phyloP scores from a whole-genome alignment of 2,797 vertebrate genomes.

The Siniperca obscura region DNA sequence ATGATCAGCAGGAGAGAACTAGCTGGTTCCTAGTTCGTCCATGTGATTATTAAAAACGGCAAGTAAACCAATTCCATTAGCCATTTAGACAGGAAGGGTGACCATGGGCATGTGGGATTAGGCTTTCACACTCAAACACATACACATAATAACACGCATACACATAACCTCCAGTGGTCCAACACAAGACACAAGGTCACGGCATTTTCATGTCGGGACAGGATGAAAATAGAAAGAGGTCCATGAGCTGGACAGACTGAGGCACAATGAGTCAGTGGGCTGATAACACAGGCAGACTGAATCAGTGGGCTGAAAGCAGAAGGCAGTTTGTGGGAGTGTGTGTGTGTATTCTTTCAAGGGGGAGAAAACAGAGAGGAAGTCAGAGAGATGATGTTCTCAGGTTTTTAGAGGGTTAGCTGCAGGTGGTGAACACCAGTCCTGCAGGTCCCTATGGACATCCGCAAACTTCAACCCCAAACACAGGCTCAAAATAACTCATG shows the following conservation, averaged over 20 bases:
- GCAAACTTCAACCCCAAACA: slow-evolving; percentile 56
- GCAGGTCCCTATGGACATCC: slow-evolving; percentile 61
- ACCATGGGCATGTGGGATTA: slow-evolving; percentile 39
- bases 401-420: slow-evolving; percentile 57
- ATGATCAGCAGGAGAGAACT: slow-evolving; percentile 20
- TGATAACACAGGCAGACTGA: slow-evolving; percentile 77
- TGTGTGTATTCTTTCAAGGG: slow-evolving; percentile 30
- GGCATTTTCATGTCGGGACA: slow-evolving; percentile 72
- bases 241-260: slow-evolving; percentile 74
- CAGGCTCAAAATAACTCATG: slow-evolving; percentile 50
- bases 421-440: slow-evolving; percentile 64
- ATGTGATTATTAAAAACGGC: slow-evolving; percentile 16
- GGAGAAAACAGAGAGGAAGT: slow-evolving; percentile 47
- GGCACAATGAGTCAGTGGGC: slow-evolving; percentile 79
- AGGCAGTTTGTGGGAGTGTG: slow-evolving; percentile 43
- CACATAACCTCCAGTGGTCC: slow-evolving; percentile 52
- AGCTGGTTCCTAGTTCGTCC: not conserved
- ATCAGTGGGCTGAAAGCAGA: slow-evolving; percentile 74
- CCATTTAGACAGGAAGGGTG: slow-evolving; percentile 27
- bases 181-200: slow-evolving; percentile 72
- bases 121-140: slow-evolving; percentile 55
- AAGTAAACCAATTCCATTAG: slow-evolving; percentile 37
- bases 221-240: slow-evolving; percentile 77
- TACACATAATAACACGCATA: slow-evolving; percentile 32
- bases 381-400: slow-evolving; percentile 57